phyloP scores from a whole-genome alignment of 2,797 vertebrate genomes.

The Takifugu rubripes region DNA sequence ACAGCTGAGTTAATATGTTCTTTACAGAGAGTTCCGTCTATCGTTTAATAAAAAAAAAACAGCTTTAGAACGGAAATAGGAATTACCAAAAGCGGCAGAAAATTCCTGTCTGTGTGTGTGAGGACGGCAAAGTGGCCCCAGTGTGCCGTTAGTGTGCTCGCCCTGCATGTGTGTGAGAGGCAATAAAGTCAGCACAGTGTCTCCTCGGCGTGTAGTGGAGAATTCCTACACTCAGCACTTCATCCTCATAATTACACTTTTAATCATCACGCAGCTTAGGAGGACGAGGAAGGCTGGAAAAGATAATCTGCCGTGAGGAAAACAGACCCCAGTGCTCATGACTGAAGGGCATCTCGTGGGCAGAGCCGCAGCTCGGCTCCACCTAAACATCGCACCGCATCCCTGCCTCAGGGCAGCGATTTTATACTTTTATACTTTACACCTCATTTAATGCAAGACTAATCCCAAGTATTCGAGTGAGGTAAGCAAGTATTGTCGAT shows the following conservation, averaged over 20 bases:
- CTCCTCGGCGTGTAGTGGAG: slow-evolving; percentile 27
- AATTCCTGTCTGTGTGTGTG: slow-evolving; percentile 26
- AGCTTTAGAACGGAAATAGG: slow-evolving; percentile 45
- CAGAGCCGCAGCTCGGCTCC: background rate
- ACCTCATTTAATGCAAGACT: slow-evolving; percentile 32
- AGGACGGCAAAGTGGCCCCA: background rate
- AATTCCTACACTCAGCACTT: slow-evolving; percentile 51
- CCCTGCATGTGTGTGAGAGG: slow-evolving; percentile 6
- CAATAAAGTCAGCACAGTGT: slow-evolving; percentile 8
- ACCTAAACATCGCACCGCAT: background rate
- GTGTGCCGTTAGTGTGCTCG: slow-evolving; percentile 6
- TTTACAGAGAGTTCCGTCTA: slow-evolving; percentile 47
- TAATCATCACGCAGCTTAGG: slow-evolving; percentile 39
- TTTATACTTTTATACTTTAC: slow-evolving; percentile 3
- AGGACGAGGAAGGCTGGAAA: slow-evolving; percentile 12
- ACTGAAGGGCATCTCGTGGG: background rate
- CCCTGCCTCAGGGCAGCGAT: slow-evolving; percentile 9
- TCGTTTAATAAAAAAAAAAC: slow-evolving; percentile 56
- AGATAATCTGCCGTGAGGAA: slow-evolving; percentile 17
- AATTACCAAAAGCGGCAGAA: slow-evolving; percentile 39
- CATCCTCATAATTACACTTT: slow-evolving; percentile 49
- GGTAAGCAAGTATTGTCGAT: too few relatives aligned
- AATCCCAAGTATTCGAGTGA: slow-evolving; percentile 10
- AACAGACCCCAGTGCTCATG: background rate
- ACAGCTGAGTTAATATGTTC: slow-evolving; percentile 59